phyloP scores from a whole-genome alignment of 2,888 invertebrate species.

The Pedicia rivosa region DNA sequence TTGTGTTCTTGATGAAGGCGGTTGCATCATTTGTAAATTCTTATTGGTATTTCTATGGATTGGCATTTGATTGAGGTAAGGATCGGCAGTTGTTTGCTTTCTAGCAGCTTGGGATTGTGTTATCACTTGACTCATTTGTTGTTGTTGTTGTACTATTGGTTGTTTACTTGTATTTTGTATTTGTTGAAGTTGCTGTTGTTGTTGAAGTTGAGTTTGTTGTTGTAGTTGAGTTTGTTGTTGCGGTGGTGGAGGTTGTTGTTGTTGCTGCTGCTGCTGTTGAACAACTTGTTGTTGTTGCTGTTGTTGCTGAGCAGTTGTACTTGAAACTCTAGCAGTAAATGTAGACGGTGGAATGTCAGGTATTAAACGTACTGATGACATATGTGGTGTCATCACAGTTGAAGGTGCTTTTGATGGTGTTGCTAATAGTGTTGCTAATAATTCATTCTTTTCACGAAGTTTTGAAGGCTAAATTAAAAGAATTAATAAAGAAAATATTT shows the following conservation, averaged over 20 bases:
- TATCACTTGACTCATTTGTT: not conserved
- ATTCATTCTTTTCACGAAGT: constrained; percentile 68
- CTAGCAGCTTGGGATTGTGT: constrained; percentile 5
- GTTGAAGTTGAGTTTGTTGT: constrained; percentile 21
- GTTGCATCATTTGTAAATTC: constrained; percentile 1
- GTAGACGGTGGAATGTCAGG: constrained; percentile 28
- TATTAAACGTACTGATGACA: constrained; percentile 26
- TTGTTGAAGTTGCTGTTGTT: constrained; percentile 23
- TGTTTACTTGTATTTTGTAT: no score
- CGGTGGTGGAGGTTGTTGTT: constrained; percentile 15
- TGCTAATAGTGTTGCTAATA: constrained; percentile 67
- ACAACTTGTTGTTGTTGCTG: constrained; percentile 15
- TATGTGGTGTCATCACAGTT: constrained; percentile 23
- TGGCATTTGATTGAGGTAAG: constrained; percentile 13
- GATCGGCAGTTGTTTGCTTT: constrained; percentile 13
- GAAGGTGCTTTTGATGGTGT: constrained; percentile 50
- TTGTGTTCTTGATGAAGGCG: constrained; percentile 8
- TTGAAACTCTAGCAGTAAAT: constrained; percentile 19
- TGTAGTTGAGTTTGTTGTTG: constrained; percentile 18
- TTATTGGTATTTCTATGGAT: constrained; percentile 3
- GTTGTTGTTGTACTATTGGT: no score
- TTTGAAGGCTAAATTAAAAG: constrained; percentile 37
- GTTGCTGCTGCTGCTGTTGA: constrained; percentile 33
- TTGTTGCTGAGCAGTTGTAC: constrained; percentile 14
- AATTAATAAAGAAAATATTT: not conserved